These are phyloP conservation scores for Poecilia wingei DNA, from an alignment of 2,797 vertebrate genomes.

Conservation along the genomic window DNA sequence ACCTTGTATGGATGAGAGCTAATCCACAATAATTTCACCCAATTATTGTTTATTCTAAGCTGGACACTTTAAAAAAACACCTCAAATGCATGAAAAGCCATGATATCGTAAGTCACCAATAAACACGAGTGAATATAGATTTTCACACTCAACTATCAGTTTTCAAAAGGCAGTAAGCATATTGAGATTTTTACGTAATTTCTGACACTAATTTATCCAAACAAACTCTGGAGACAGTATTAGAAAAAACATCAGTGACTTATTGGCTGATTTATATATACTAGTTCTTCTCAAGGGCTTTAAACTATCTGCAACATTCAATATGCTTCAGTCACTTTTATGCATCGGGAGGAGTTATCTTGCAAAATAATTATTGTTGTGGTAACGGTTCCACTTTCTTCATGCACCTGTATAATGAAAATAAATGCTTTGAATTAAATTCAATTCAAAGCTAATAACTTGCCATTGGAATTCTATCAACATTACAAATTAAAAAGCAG, in stretches of 20 bases:
- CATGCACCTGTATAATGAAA: too few species aligned
- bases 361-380: conserved; percentile 28
- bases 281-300: background rate
- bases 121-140: background rate
- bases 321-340: conserved; percentile 40
- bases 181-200: conserved; percentile 5
- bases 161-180: conserved; percentile 17
- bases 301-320: conserved; percentile 7
- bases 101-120: background rate
- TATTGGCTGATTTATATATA: conserved; percentile 25
- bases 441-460: conserved; percentile 17
- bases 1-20: background rate
- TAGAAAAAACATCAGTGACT: conserved; percentile 25
- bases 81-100: background rate
- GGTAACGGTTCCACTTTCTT: too few species aligned
- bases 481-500: background rate
- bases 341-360: conserved; percentile 30
- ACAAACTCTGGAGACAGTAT: conserved; percentile 17
- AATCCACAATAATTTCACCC: background rate
- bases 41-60: background rate
- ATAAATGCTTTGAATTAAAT: background rate
- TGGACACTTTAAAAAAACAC: background rate
- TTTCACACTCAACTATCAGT: conserved; percentile 27
- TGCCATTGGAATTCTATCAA: conserved; percentile 29
- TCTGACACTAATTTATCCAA: background rate